Base-by-base conservation (phyloP, 1,140 invertebrate species). In the Nasonia longicornis region DNA sequence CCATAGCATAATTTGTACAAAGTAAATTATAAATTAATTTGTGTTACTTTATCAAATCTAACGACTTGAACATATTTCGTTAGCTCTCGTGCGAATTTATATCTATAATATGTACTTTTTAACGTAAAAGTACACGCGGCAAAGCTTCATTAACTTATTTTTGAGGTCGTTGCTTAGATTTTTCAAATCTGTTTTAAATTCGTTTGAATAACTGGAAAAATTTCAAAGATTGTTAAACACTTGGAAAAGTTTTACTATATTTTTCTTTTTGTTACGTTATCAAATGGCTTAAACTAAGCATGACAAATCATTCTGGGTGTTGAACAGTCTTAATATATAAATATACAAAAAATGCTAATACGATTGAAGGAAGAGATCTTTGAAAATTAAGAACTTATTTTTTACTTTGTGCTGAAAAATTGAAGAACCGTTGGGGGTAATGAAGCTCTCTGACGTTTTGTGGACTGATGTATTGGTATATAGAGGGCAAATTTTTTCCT, bases 381-480 rank as follows among this genome's bases (percentile, higher is more conserved):
- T 78, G 52, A 78, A 82, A 78, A 64, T 74, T 74, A 82, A 79
- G 11, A 82, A 79, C 48, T 79, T 70, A 75, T 74, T 79, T 79
- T 79, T 79, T 82, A 82, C 70, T 82, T 82, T 73, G 74, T 35
- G 77, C 76, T 67, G 31, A 78, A 78, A 78, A 78, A 22, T 72
- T 64, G 66, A 78, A 72, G 7, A 78, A 78, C 52, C 26, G 74
- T 77, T 77, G 22, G 81, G 73, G 72, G 29, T 67, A 78, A 38
- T 67, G 14, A 82, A 73, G 63, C 70, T 82, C 75, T 78, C 71
- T 75, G 71, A 79, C 71, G 29, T 79, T 82, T 69, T 75, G 72
- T 79, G 77, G 77, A 82, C 80, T 82, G 80, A 82, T 82, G 80
- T 78, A 82, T 78, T 82, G 75, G 80, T 82, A 78, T 73, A 70